phyloP scores from a whole-genome alignment of 1,140 invertebrate genomes.

The Trichogramma pretiosum region DNA sequence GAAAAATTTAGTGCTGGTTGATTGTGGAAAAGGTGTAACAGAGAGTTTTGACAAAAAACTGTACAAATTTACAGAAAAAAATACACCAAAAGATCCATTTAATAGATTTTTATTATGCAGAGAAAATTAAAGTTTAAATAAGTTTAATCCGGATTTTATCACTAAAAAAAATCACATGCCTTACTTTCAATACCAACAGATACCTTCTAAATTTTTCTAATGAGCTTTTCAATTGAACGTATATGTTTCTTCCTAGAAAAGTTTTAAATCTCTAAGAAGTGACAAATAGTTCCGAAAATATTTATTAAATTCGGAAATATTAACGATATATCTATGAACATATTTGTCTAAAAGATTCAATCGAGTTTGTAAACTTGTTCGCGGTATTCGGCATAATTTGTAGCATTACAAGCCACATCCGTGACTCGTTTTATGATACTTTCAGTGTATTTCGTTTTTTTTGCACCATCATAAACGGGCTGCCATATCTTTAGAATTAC shows the following conservation, averaged over 20 bases:
- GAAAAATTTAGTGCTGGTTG: too few relatives aligned
- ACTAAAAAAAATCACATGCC: too few relatives aligned
- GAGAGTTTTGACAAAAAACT: too few relatives aligned
- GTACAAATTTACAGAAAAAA: too few relatives aligned
- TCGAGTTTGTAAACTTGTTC: constrained; percentile 26
- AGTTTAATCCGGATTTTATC: too few relatives aligned
- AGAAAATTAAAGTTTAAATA: too few relatives aligned
- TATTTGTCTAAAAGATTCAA: neutral
- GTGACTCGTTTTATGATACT: constrained; percentile 35
- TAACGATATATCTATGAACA: neutral
- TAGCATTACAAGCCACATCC: constrained; percentile 28
- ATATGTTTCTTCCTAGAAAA: neutral
- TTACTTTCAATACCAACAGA: too few relatives aligned
- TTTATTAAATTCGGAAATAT: neutral
- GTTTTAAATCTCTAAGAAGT: neutral
- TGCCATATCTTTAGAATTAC: neutral
- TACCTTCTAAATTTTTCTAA: too few relatives aligned
- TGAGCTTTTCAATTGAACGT: neutral
- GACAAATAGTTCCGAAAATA: neutral
- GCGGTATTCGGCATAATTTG: constrained; percentile 28
- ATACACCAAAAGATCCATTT: too few relatives aligned
- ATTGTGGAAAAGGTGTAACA: too few relatives aligned
- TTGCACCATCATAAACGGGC: constrained; percentile 23
- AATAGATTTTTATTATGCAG: too few relatives aligned
- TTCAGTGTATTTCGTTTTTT: constrained; percentile 30